A percentile compares a stretch with the other conserved stretches of the same genome.
These are phyloP conservation scores for Polyodon spathula DNA, from an alignment of 2,113 vertebrate species.

Conservation along the genomic window DNA sequence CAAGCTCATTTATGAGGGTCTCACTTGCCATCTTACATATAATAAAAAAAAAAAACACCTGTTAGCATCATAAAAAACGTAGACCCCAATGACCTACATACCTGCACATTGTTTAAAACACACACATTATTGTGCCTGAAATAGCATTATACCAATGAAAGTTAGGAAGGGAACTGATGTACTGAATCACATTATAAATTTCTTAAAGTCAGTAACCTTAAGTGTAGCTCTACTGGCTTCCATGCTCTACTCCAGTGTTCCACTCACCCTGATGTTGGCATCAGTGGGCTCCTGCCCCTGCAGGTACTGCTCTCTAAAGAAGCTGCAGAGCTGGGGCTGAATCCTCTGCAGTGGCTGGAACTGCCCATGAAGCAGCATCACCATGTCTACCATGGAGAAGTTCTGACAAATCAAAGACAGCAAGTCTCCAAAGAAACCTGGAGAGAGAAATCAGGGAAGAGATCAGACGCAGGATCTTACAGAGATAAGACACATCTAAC, in stretches of 20 bases:
- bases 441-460: background rate
- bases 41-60: background rate
- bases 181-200: no score
- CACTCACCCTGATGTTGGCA: conserved; percentile 68
- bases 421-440: conserved; percentile 83
- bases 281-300: conserved; percentile 70
- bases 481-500: no score
- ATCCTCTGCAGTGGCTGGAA: conserved; percentile 76
- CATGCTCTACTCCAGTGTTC: no score
- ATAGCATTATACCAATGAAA: no score
- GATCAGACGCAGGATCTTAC: no score
- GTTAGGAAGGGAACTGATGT: no score
- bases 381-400: conserved; percentile 85
- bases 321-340: conserved; percentile 74
- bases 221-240: no score
- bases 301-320: conserved; percentile 81
- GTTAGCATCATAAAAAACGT: background rate
- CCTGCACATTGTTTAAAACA: background rate
- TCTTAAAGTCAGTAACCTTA: no score
- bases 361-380: conserved; percentile 81
- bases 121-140: no score
- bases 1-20: conserved; percentile 64
- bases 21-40: conserved; percentile 58
- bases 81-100: background rate
- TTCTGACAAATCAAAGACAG: conserved; percentile 81